These are phyloP conservation scores for Minunthozetes semirufus DNA, from an alignment of 2,888 invertebrate species.

Conservation along the genomic window DNA sequence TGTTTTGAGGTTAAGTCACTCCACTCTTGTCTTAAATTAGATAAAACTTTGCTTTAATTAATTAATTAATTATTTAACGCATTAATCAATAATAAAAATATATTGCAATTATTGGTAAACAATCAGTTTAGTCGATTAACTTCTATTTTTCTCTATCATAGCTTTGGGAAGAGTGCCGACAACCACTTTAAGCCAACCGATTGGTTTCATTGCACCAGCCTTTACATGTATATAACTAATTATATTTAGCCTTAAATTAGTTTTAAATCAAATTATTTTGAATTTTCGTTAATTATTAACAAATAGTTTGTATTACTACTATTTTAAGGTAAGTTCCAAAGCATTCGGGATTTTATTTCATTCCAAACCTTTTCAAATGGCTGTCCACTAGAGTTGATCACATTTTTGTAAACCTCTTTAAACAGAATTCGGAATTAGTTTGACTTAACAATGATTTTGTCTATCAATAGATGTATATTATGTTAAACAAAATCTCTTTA, in stretches of 20 bases:
- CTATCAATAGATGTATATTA: too few relatives aligned
- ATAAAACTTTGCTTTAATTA: too few relatives aligned
- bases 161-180: slow-evolving; percentile 75
- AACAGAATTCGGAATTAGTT: too few relatives aligned
- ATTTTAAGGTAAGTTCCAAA: slow-evolving; percentile 8
- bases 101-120: too few relatives aligned
- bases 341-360: not conserved
- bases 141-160: slow-evolving; percentile 48
- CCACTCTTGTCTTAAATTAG: too few relatives aligned
- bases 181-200: slow-evolving; percentile 55
- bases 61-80: too few relatives aligned
- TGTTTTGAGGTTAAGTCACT: too few relatives aligned
- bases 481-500: too few relatives aligned
- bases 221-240: slow-evolving; percentile 69
- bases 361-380: not conserved
- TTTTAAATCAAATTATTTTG: not conserved
- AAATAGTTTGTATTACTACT: not conserved
- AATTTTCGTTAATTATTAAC: not conserved
- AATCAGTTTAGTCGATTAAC: not conserved
- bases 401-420: not conserved
- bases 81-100: too few relatives aligned
- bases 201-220: slow-evolving; percentile 74
- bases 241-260: not conserved
- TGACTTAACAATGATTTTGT: too few relatives aligned
- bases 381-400: not conserved